Evolutionary conservation across 2,888 invertebrate species (phyloP), one percentile per base, ranked within the genome.

Genomic region (Drosophila percnosoma): DNA sequence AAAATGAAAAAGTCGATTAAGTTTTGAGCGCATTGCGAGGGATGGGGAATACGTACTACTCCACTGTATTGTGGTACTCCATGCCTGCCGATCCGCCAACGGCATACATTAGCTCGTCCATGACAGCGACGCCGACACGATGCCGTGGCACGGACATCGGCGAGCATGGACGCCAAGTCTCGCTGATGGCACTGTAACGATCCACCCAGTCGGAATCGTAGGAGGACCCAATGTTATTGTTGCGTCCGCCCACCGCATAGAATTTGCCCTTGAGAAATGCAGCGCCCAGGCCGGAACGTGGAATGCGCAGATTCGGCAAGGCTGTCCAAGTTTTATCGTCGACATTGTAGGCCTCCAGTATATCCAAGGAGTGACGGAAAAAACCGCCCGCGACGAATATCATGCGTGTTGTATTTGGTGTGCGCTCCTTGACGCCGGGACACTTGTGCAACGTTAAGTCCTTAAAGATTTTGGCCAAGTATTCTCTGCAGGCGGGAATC

Each of bases 371-470:
- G 91, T 98, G 96, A 70, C 96, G 94, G 80, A 96, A 95, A 93
- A 98, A 98, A 0, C 98, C 98, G 18, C 98, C 98, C 15, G 97
- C 98, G 49, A 98, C 96, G 93, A 98, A 98, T 78, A 98, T 97
- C 77, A 98, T 96, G 65, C 97, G 95, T 0, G 98, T 97, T 36
- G 97, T 97, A 92, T 97, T 97, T 24, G 98, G 98, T 55, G 96
- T 96, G 69, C 98, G 94, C 90, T 98, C 97, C 86, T 97, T 97
- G 6, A 97, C 97, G 34, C 96, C 95, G 0, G 97, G 96, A 81
- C 96, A 96, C 88, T 97, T 97, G 92, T 98, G 98, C 74, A 98
- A 94, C 27, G 97, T 98, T 87, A 98, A 94, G 93, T 98, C 98
- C 94, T 96, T 96, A 91, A 98, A 97, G 92, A 98, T 98, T 92